Evolutionary conservation across 2,888 invertebrate species (phyloP), one percentile per base, ranked within the genome.

Genomic region (Leptinotarsa tumamoca): DNA sequence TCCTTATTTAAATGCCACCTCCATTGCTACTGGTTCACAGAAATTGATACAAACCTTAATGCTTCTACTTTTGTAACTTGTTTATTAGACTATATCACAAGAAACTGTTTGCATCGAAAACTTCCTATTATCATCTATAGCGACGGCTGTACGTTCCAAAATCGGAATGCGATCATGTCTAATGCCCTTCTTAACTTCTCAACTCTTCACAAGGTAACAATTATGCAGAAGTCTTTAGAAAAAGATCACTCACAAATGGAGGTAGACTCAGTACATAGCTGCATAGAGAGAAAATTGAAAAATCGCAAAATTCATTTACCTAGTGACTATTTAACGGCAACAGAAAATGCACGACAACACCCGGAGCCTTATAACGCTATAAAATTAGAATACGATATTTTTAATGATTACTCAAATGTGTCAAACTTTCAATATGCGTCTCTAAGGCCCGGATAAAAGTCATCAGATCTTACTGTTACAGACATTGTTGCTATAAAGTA

Each of bases 11-110:
- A 33, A 68, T 21, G 51, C 68, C 49, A 68, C 49, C 68, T 33
- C 68, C 7, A 50, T 68, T 75, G 72, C 49, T 72, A 72, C 63
- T 72, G 71, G 71, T 75, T 75, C 50, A 71, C 75, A 58, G 67
- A 75, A 71, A 49, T 49, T 56, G 75, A 75, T 69, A 71, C 61
- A 54, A 67, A 71, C 50, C 61, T 76, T 18, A 71, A 67, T 71
- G 76, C 73, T 71, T 76, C 76, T 17, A 76, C 73, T 56, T 76
- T 76, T 76, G 74, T 71, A 27, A 68, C 68, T 56, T 76, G 76
- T 68, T 23, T 75, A 15, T 43, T 75, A 61, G 61, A 75, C 58
- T 72, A 72, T 52, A 68, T 68, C 10, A 50, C 21, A 21, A 72
- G 27, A 33, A 49, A 72, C 23, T 72, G 72, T 67, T 66, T 72